Conservation (phyloP, 2,797 vertebrate species). For the Coregonus sp. region DNA sequence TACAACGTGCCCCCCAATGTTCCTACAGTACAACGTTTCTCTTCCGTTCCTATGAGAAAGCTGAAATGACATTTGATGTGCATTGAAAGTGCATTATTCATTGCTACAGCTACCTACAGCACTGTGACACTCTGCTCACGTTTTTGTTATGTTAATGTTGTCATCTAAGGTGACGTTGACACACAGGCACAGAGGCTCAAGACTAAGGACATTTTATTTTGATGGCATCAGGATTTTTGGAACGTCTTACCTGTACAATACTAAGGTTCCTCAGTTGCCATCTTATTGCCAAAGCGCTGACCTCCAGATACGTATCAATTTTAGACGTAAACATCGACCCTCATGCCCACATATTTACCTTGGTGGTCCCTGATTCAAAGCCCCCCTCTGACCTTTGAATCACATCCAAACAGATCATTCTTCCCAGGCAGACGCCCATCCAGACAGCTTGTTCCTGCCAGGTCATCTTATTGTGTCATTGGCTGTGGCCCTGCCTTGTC, state of each 20-base stretch:
- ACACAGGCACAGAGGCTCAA: no score
- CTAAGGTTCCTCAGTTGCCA: not conserved
- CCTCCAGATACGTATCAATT: not conserved
- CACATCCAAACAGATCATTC: not conserved
- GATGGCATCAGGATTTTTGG: no score
- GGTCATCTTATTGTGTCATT: not conserved
- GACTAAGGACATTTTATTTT: no score
- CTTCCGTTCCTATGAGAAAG: not conserved
- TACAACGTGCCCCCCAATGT: not conserved
- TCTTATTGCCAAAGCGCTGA: not conserved
- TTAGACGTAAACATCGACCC: constrained; percentile 1
- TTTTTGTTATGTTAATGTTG: constrained; percentile 13
- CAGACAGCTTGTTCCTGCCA: constrained; percentile 5
- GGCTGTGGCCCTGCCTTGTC: constrained; percentile 6
- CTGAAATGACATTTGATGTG: constrained; percentile 1
- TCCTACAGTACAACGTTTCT: not conserved
- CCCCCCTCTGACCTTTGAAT: not conserved
- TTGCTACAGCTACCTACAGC: not conserved
- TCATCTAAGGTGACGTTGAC: no score
- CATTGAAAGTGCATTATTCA: not conserved
- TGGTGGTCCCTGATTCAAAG: not conserved
- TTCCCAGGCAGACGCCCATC: not conserved
- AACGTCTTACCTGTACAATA: not conserved
- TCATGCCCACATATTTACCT: not conserved
- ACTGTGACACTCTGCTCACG: not conserved